Conservation (phyloP, 2,113 vertebrate genomes). For the Rhinolophus sinicus region DNA sequence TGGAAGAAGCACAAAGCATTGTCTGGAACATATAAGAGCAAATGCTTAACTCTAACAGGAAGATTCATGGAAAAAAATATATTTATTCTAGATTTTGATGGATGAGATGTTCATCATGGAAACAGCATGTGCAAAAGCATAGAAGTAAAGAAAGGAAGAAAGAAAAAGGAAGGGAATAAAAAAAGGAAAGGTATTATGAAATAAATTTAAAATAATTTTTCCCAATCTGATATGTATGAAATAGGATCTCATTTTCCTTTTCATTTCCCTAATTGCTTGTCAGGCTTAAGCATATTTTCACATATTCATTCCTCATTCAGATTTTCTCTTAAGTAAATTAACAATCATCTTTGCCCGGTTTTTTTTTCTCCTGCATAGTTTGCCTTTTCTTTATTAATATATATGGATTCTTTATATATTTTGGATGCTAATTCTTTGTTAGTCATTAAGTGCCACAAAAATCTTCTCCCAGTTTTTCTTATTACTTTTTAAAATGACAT, state of each 20-base stretch:
- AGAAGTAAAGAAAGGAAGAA: neutral
- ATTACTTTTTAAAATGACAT: neutral
- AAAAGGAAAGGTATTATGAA: neutral
- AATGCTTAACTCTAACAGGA: neutral
- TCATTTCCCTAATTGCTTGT: neutral
- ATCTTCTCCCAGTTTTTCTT: constrained; percentile 21
- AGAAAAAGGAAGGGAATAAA: neutral
- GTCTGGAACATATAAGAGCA: neutral
- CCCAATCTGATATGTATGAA: neutral
- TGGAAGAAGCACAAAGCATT: neutral
- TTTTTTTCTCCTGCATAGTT: neutral
- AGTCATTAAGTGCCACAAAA: neutral
- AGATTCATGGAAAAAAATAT: neutral
- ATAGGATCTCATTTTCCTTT: neutral
- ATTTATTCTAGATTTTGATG: neutral
- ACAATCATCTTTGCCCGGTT: neutral
- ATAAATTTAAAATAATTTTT: neutral
- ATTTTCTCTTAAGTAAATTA: neutral
- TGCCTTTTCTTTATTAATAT: constrained; percentile 25
- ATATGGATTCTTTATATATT: neutral
- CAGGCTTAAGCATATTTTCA: neutral
- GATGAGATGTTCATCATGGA: neutral
- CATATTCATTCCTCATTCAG: neutral
- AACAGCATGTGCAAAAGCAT: neutral
- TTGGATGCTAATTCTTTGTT: neutral